These are phyloP conservation scores for Zele albiditarsus DNA, from an alignment of 2,888 invertebrate genomes.

Conservation along the genomic window DNA sequence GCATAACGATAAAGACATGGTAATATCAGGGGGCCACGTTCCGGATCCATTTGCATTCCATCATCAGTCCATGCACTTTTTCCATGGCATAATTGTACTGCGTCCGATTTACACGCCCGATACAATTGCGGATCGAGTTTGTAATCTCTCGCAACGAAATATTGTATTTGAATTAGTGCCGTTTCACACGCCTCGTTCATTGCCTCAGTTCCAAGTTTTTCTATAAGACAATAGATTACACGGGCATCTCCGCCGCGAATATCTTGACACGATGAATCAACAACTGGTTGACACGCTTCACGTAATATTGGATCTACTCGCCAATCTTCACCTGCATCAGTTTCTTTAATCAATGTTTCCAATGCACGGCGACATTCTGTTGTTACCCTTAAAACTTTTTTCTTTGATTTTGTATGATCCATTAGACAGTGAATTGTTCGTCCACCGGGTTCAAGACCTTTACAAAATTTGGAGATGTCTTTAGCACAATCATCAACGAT, in stretches of 20 bases:
- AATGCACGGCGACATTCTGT: conserved; percentile 84
- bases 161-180: conserved; percentile 95
- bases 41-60: conserved; percentile 81
- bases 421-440: conserved; percentile 96
- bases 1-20: conserved; percentile 87
- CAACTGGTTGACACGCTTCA: conserved; percentile 90
- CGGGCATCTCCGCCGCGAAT: conserved; percentile 83
- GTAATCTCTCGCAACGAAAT: conserved; percentile 96
- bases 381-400: conserved; percentile 80
- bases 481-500: conserved; percentile 89
- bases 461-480: conserved; percentile 87
- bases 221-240: conserved; percentile 95
- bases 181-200: conserved; percentile 94
- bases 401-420: conserved; percentile 85
- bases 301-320: conserved; percentile 92
- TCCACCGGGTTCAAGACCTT: conserved; percentile 84
- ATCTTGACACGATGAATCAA: conserved; percentile 84
- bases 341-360: conserved; percentile 86
- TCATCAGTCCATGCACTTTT: conserved; percentile 84
- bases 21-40: conserved; percentile 87
- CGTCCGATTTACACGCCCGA: conserved; percentile 90
- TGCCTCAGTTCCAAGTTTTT: conserved; percentile 86
- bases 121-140: conserved; percentile 93
- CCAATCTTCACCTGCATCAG: conserved; percentile 97
- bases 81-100: conserved; percentile 86